These are phyloP conservation scores for Crenichthys baileyi DNA, from an alignment of 2,797 vertebrate genomes.

Conservation along the genomic window DNA sequence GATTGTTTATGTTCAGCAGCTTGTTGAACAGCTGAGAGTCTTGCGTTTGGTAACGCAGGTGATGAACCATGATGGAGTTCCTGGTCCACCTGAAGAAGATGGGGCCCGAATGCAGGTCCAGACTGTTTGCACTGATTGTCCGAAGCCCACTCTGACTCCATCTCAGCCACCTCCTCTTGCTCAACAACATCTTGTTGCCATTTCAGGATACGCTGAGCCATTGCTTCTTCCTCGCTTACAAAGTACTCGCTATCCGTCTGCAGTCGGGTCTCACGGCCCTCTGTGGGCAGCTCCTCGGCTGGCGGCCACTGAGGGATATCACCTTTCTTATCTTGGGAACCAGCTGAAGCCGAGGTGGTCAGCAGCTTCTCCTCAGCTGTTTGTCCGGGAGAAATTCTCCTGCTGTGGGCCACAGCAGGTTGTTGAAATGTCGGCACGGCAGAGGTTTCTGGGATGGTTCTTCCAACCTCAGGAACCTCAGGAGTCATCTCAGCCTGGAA, in stretches of 20 bases:
- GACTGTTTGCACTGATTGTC: conserved; percentile 51
- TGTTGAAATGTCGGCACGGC: conserved; percentile 23
- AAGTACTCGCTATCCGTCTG: conserved; percentile 80
- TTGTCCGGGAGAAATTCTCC: conserved; percentile 26
- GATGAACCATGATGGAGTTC: conserved; percentile 13
- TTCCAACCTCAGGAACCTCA: conserved; percentile 21
- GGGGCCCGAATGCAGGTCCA: conserved; percentile 23
- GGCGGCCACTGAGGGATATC: conserved; percentile 43
- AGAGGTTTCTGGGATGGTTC: conserved; percentile 17
- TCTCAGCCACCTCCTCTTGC: conserved; percentile 79
- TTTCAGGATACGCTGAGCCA: conserved; percentile 80
- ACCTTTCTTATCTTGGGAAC: conserved; percentile 42
- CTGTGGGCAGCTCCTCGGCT: conserved; percentile 26
- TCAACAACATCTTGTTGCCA: conserved; percentile 81
- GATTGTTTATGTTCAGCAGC: background rate
- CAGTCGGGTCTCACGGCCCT: conserved; percentile 74
- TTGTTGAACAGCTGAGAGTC: conserved; percentile 9
- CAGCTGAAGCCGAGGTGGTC: conserved; percentile 13
- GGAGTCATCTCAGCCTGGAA: conserved; percentile 21
- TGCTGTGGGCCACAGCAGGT: conserved; percentile 17
- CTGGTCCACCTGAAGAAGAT: conserved; percentile 3
- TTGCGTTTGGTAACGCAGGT: conserved; percentile 1
- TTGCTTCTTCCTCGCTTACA: conserved; percentile 80
- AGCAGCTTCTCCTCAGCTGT: conserved; percentile 55
- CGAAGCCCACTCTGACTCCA: conserved; percentile 79